Percentiles rank a stretch among this genome's conserved stretches.
Evolutionary conservation across 2,113 vertebrate genomes (phyloP).

Genomic region (Mormyrus iriodes): DNA sequence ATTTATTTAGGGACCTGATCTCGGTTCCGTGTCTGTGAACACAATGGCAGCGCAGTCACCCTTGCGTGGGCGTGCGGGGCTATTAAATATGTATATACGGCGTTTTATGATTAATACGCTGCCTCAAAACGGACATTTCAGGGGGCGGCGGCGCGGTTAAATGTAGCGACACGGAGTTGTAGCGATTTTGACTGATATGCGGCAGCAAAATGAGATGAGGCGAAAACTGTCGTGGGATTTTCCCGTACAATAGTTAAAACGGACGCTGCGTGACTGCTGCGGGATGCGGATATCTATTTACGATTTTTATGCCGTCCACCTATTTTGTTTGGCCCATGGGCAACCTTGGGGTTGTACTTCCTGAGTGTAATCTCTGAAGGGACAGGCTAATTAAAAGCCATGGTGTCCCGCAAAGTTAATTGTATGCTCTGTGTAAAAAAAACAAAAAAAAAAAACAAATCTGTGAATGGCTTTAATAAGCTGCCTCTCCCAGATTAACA

Average conservation of each 20-base stretch:
- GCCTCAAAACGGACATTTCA: background rate
- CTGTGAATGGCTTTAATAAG: slow-evolving; percentile 49
- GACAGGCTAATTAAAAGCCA: slow-evolving; percentile 44
- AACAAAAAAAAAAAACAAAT: slow-evolving; percentile 18
- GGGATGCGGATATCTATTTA: background rate
- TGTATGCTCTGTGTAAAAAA: slow-evolving; percentile 41
- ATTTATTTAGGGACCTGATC: background rate
- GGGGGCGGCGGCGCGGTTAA: background rate
- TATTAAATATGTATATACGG: background rate
- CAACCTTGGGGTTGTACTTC: slow-evolving; percentile 21
- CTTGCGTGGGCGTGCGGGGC: background rate
- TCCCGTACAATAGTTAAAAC: background rate
- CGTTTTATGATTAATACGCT: background rate
- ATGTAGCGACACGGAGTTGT: background rate
- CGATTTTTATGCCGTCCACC: background rate
- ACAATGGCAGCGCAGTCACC: background rate
- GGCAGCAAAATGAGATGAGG: background rate
- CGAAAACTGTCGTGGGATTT: background rate
- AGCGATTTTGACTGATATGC: background rate
- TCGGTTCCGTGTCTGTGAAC: background rate
- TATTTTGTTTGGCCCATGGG: slow-evolving; percentile 26
- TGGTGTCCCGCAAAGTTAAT: slow-evolving; percentile 46
- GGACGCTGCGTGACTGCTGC: background rate
- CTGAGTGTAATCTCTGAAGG: slow-evolving; percentile 26
- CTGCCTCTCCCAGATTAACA: slow-evolving; percentile 35